Base-by-base conservation (phyloP, 2,113 vertebrate genomes). In the Cynocephalus volans region DNA sequence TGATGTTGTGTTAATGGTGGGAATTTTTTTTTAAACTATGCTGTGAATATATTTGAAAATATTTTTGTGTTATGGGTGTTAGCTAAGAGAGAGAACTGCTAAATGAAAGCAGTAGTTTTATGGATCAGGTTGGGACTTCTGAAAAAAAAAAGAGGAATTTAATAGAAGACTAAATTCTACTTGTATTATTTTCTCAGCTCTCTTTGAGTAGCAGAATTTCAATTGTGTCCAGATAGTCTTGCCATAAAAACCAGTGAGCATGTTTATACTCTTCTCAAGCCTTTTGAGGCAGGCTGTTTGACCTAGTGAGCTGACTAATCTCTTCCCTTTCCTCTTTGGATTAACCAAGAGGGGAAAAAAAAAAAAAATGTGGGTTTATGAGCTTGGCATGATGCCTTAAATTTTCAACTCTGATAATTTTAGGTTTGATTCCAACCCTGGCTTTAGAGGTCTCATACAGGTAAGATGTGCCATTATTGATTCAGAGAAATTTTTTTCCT, bases 21-120 rank as follows among this genome's bases (percentile, higher is more conserved):
- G 56, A 62, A 94, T 97, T 97, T 19, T 95, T 80, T 97, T 80
- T 97, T 95, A 36, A 90, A n/a, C 31, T 75, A 24, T 79, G 60
- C 26, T 75, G 19, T 54, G 94, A 95, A 87, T 82, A 60, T 72
- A 93, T 95, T 93, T 93, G 60, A 75, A 96, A 96, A 81, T 24
- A 69, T 19, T 15, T 41, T 33, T 67, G 24, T 52, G n/a, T 82
- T 97, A 70, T 4, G 33, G 26, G 26, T 80, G 36, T 76, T 41
- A 96, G 36, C 19, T 82, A 64, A 93, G 90, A 93, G 76, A 93
- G 23, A 92, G 7, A 82, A 92, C 12, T 56, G 45, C 15, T 95
- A 50, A 88, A 89, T 56, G 45, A 95, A 97, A 83, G 50, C 13
- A 79, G 10, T 10, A 85, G 28, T 36, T 84, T 92, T 82, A 95